Conservation (phyloP, 2,888 invertebrate genomes). For the Rhimphoctona megacephalus region DNA sequence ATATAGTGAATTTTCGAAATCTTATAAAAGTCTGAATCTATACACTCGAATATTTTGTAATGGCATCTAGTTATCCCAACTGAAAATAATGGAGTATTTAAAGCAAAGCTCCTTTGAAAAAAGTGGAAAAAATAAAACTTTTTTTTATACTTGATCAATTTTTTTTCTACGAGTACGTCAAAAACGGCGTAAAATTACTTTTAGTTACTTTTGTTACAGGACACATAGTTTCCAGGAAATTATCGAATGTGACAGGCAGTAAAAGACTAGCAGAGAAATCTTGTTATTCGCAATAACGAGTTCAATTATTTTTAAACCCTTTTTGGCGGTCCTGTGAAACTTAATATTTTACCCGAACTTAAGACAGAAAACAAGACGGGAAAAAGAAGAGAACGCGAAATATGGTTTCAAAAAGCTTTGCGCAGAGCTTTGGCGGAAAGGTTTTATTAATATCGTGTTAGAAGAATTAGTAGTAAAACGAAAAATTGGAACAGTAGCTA, state of each 20-base stretch:
- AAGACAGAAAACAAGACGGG: background rate
- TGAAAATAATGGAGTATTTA: too few relatives aligned
- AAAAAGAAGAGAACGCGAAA: background rate
- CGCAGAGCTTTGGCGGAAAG: slow-evolving; percentile 18
- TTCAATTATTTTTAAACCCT: background rate
- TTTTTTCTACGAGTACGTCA: background rate
- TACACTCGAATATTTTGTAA: too few relatives aligned
- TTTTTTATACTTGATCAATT: background rate
- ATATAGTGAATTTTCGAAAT: too few relatives aligned
- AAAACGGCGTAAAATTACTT: background rate
- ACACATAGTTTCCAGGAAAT: background rate
- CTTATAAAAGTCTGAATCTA: too few relatives aligned
- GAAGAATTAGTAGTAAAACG: slow-evolving; percentile 52
- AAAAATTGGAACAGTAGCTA: slow-evolving; percentile 71
- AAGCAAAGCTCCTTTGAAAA: background rate
- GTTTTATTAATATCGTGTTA: slow-evolving; percentile 57
- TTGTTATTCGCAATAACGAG: background rate
- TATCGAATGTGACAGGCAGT: background rate
- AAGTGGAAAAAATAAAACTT: background rate
- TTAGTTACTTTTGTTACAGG: background rate
- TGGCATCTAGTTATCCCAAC: too few relatives aligned
- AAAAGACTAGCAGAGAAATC: background rate
- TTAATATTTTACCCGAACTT: slow-evolving; percentile 25
- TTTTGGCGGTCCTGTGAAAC: background rate
- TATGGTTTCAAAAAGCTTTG: slow-evolving; percentile 39